Conservation (phyloP, 1,140 invertebrate species). For the Drosophila sturtevanti region DNA sequence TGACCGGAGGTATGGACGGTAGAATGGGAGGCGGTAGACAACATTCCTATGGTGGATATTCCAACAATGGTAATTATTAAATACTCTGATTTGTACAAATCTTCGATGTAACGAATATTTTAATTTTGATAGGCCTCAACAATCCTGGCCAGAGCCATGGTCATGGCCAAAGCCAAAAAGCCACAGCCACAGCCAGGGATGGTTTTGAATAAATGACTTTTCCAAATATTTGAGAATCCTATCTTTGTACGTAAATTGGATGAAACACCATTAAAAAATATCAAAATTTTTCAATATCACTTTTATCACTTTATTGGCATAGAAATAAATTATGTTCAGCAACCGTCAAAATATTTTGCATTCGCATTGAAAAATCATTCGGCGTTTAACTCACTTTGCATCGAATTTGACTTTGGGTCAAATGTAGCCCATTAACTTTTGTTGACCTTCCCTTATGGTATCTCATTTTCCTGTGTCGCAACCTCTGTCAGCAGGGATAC, state of each 20-base stretch:
- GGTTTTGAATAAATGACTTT: constrained; percentile 16
- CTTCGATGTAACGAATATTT: background rate
- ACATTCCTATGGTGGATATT: constrained; percentile 26
- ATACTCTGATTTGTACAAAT: fast-evolving
- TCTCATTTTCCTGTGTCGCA: constrained; percentile 46
- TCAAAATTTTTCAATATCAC: background rate
- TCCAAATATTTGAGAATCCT: background rate
- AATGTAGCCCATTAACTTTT: constrained; percentile 49
- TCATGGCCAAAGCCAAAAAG: background rate
- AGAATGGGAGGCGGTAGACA: background rate
- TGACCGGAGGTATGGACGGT: constrained; percentile 10
- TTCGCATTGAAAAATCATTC: constrained; percentile 46
- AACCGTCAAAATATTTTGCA: constrained; percentile 23
- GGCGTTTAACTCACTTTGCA: background rate
- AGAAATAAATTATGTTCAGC: constrained; percentile 16
- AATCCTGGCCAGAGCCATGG: constrained; percentile 7
- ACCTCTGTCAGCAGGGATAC: constrained; percentile 69
- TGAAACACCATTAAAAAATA: constrained; percentile 6
- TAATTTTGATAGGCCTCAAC: constrained; percentile 26
- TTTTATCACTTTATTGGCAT: background rate
- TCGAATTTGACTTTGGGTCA: constrained; percentile 32
- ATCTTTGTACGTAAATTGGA: background rate
- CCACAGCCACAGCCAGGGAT: background rate
- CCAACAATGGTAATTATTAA: constrained; percentile 31
- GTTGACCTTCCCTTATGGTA: constrained; percentile 33